Evolutionary conservation across 2,888 invertebrate species (phyloP).

Genomic region (Limnephilus rhombicus): DNA sequence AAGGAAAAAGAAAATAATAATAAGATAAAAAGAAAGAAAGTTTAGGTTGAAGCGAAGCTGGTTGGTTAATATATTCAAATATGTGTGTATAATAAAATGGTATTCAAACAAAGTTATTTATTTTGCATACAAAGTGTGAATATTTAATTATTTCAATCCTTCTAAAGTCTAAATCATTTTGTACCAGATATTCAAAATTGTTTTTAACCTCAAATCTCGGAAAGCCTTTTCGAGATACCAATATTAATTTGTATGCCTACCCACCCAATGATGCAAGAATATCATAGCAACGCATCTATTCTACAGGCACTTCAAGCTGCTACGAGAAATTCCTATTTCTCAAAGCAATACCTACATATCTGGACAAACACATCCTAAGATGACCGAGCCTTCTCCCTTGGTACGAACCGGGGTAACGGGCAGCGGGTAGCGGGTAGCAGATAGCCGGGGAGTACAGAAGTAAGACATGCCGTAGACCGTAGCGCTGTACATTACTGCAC

Average conservation of each 20-base stretch:
- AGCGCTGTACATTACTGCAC: conserved; percentile 57
- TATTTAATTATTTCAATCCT: no score
- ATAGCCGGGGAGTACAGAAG: conserved; percentile 39
- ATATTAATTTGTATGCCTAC: background rate
- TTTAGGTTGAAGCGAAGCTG: no score
- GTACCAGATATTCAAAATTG: no score
- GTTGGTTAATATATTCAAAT: no score
- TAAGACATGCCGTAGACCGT: conserved; percentile 51
- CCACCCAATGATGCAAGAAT: background rate
- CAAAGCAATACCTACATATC: conserved; percentile 50
- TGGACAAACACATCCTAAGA: conserved; percentile 51
- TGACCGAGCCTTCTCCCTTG: conserved; percentile 51
- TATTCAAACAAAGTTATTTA: no score
- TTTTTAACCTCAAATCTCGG: background rate
- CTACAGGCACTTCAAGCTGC: background rate
- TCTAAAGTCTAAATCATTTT: no score
- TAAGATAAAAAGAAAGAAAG: no score
- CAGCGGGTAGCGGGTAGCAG: background rate
- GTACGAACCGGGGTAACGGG: background rate
- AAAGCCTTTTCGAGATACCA: background rate
- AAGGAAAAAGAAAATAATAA: no score
- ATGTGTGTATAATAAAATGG: no score
- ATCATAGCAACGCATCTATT: background rate
- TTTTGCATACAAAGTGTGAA: no score
- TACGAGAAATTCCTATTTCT: conserved; percentile 46